phyloP scores from a whole-genome alignment of 1,140 invertebrate genomes.

The Wasmannia auropunctata region DNA sequence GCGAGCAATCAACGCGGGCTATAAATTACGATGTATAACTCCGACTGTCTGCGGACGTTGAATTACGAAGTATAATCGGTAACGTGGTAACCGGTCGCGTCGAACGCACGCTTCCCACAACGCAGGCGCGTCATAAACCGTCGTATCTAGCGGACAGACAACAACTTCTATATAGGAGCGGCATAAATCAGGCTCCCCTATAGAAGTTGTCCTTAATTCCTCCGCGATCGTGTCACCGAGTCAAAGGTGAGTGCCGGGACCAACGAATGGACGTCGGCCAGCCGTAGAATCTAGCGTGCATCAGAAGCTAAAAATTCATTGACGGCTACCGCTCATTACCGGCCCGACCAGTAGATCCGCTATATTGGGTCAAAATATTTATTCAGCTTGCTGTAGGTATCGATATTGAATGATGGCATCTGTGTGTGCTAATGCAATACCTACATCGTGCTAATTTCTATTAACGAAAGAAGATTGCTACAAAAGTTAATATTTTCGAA shows the following conservation, averaged over 20 bases:
- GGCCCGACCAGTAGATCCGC: slow-evolving; percentile 27
- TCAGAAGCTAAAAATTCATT: slow-evolving; percentile 81
- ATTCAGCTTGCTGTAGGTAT: neutral
- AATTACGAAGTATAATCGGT: slow-evolving; percentile 43
- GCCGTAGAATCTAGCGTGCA: slow-evolving; percentile 64
- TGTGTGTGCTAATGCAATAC: neutral
- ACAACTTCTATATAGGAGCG: neutral
- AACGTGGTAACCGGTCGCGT: slow-evolving; percentile 39
- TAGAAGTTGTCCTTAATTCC: slow-evolving; percentile 48
- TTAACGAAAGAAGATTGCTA: neutral
- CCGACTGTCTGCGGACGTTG: slow-evolving; percentile 29
- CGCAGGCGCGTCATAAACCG: slow-evolving; percentile 32
- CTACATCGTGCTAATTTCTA: neutral
- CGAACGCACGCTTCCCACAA: slow-evolving; percentile 22
- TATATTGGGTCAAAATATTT: neutral
- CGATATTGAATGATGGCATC: slow-evolving; percentile 7
- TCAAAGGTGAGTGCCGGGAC: slow-evolving; percentile 61
- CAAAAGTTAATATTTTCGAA: neutral
- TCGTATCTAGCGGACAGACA: neutral
- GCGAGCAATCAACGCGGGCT: slow-evolving; percentile 26
- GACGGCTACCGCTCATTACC: slow-evolving; percentile 65
- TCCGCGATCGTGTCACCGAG: slow-evolving; percentile 40
- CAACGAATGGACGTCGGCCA: slow-evolving; percentile 54
- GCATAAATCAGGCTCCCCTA: slow-evolving; percentile 36
- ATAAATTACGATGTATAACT: slow-evolving; percentile 52